phyloP scores from a whole-genome alignment of 2,888 invertebrate genomes.

The Xanthostigma xanthostigma region DNA sequence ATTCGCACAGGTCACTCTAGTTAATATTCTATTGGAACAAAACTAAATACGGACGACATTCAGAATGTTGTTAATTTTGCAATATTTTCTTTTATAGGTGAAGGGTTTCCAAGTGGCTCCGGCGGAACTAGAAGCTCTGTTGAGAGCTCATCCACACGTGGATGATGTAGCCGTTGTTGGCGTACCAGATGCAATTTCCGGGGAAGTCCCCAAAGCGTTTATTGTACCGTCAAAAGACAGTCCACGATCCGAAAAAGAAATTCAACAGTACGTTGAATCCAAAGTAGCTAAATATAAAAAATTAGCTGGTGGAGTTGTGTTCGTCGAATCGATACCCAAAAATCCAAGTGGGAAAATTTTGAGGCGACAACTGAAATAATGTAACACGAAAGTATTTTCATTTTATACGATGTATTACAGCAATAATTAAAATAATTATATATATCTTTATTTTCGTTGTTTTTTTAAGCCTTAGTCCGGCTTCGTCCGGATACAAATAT shows the following conservation, averaged over 20 bases:
- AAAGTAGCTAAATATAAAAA: conserved; percentile 65
- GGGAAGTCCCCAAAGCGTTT: conserved; percentile 65
- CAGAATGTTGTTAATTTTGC: too few species aligned
- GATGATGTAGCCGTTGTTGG: conserved; percentile 75
- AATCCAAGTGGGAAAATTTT: conserved; percentile 66
- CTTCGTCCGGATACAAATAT: too few species aligned
- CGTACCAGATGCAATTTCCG: conserved; percentile 45
- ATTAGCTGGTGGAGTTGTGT: conserved; percentile 47
- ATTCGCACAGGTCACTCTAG: too few species aligned
- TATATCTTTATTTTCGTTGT: background rate
- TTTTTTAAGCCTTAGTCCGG: too few species aligned
- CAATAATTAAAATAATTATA: background rate
- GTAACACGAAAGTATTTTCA: background rate
- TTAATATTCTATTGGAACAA: too few species aligned
- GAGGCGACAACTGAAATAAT: conserved; percentile 37
- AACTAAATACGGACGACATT: too few species aligned
- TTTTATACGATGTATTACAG: background rate
- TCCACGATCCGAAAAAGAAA: conserved; percentile 13
- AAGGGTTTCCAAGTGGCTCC: conserved; percentile 69
- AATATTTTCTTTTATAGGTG: background rate
- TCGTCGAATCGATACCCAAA: conserved; percentile 58
- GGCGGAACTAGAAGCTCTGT: conserved; percentile 66
- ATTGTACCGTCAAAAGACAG: conserved; percentile 38
- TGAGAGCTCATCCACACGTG: conserved; percentile 57
- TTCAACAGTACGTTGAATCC: conserved; percentile 40